Evolutionary conservation across 2,113 vertebrate species (phyloP), one percentile per base, ranked within the genome.

Genomic region (Urocynchramus pylzowi): DNA sequence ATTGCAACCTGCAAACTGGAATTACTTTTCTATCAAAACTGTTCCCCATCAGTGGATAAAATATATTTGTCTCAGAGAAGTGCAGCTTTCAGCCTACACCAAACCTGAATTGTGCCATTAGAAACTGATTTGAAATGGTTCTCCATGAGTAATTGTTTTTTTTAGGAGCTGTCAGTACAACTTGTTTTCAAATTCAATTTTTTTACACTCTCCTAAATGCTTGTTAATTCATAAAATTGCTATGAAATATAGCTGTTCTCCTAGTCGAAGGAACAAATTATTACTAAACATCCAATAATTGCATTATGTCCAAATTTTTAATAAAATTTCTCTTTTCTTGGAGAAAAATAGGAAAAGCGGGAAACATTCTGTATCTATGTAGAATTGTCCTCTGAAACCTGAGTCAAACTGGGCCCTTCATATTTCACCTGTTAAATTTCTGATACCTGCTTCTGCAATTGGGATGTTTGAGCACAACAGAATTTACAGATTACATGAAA

Each of bases 21-120:
- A 91, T 92, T 89, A 17, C 78, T 89, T 91, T 71, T 42, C 60
- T 91, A 75, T 89, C 69, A 78, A 89, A 77, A 64, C n/a, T 87
- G 73, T 81, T 92, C 75, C 64, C 35, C 71, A 74, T 74, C 73
- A 90, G 39, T 78, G 89, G n/a, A 37, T 87, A 94, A 87, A 92
- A 84, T 26, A n/a, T 10, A 56, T 89, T 84, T 81, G 67, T 45
- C 24, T 64, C 49, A 71, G 65, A 83, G 31, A 87, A 91, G 11
- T 33, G 19, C 22, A 64, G 4, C n/a, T 87, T 89, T 64, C 47
- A 84, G 39, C 42, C 42, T 6, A 17, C 2, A 4, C 15, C 59
- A 71, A 70, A 93, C 39, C 33, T 89, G 69, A 90, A 42, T 64
- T 49, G 9, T 81, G 37, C 33, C 56, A 21, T 67, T 78, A 81